phyloP scores from a whole-genome alignment of 2,888 invertebrate species.

The Piscicola geometra region DNA sequence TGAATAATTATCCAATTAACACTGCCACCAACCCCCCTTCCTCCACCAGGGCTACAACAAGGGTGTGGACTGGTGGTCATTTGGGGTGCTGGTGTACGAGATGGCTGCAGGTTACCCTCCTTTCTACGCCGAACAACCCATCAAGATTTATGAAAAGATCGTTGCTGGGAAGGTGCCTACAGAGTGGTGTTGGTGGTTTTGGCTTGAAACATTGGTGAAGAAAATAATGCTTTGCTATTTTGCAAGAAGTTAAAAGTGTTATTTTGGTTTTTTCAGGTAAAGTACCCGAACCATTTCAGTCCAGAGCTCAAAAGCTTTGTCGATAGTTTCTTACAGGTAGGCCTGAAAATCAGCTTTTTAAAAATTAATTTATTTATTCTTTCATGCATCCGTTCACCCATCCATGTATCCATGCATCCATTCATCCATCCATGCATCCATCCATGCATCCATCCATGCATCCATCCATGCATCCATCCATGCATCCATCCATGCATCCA shows the following conservation, averaged over 20 bases:
- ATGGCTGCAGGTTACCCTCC: conserved; percentile 82
- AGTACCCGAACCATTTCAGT: conserved; percentile 34
- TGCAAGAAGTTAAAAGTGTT: no score
- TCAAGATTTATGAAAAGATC: conserved; percentile 99
- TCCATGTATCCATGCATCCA: no score
- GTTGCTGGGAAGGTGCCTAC: conserved; percentile 84
- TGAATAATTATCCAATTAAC: not conserved
- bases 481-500: no score
- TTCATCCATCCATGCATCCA: no score
- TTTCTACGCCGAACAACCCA: conserved; percentile 99
- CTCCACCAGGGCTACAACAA: conserved; percentile 74
- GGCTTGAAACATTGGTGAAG: no score
- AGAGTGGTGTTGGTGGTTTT: not conserved
- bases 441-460: no score
- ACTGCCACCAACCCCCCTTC: not conserved
- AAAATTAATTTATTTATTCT: no score
- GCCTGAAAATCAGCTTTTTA: no score
- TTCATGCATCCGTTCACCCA: no score
- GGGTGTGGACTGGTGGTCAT: conserved; percentile 99
- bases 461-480: no score
- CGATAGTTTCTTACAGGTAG: conserved; percentile 50
- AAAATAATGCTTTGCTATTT: no score
- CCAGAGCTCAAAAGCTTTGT: conserved; percentile 32
- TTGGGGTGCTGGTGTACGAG: conserved; percentile 60
- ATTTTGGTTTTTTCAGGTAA: conserved; percentile 28